Evolutionary conservation across 2,113 vertebrate genomes (phyloP).

Genomic region (Oostethus manadensis): DNA sequence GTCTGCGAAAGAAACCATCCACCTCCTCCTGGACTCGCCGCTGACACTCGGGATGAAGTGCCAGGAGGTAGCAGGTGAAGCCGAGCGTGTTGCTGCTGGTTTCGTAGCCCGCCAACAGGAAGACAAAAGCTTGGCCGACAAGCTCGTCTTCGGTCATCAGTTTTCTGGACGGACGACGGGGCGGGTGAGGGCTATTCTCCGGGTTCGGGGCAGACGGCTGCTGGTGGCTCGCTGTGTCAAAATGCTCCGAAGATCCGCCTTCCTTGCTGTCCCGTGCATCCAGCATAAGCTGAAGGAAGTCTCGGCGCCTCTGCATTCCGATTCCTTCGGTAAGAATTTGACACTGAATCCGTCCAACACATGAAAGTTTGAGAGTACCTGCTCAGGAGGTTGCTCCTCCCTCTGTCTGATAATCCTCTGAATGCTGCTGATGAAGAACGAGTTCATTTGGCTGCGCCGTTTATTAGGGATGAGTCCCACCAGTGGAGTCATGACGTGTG

Average conservation of each 20-base stretch:
- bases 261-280: conserved; percentile 65
- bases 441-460: conserved; percentile 76
- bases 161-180: conserved; percentile 44
- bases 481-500: conserved; percentile 79
- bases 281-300: conserved; percentile 91
- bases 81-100: conserved; percentile 82
- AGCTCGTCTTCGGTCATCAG: conserved; percentile 83
- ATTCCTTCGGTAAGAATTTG: neutral
- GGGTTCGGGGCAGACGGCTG: neutral
- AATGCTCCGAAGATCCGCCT: conserved; percentile 54
- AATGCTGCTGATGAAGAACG: conserved; percentile 81
- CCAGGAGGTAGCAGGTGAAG: conserved; percentile 86
- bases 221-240: conserved; percentile 54
- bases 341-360: neutral
- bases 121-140: conserved; percentile 85
- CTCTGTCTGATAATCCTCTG: conserved; percentile 80
- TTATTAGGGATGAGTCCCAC: conserved; percentile 73
- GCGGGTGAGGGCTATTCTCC: neutral
- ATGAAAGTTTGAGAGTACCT: conserved; percentile 68
- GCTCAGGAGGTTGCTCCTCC: conserved; percentile 76
- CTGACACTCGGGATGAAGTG: conserved; percentile 81
- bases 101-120: conserved; percentile 88
- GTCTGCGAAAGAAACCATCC: conserved; percentile 75
- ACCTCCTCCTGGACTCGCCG: conserved; percentile 78
- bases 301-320: conserved; percentile 76